phyloP scores from a whole-genome alignment of 2,113 vertebrate genomes.

The Cavia aperea region DNA sequence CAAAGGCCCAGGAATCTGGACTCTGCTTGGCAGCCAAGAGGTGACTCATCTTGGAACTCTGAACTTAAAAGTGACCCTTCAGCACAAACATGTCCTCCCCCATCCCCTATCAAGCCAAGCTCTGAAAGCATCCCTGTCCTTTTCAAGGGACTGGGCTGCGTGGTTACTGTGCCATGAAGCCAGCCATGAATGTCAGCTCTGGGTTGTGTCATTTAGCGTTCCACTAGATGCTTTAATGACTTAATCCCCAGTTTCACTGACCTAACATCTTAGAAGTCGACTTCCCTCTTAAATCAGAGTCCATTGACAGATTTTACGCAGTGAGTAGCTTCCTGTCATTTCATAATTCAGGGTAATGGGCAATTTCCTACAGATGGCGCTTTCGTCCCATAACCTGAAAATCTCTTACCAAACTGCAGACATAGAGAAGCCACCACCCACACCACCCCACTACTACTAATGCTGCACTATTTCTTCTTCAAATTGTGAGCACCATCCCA shows the following conservation, averaged over 20 bases:
- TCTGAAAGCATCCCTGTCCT: not conserved
- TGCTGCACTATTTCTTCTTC: not conserved
- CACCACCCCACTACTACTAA: not conserved
- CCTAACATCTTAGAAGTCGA: not conserved
- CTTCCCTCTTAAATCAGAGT: not conserved
- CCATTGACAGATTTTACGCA: not conserved
- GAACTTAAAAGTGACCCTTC: not conserved
- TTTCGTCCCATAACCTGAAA: not conserved
- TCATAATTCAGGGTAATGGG: not conserved
- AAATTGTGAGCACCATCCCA: not conserved
- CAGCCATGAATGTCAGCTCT: not conserved
- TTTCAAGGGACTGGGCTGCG: not conserved
- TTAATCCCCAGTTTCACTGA: not conserved
- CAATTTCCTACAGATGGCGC: not conserved
- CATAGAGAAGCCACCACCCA: not conserved
- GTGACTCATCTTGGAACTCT: conserved; percentile 1
- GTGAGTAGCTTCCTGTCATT: not conserved
- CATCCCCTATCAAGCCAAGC: not conserved
- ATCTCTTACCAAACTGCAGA: not conserved
- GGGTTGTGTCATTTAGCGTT: not conserved
- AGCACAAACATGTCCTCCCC: not conserved
- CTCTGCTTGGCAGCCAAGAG: not conserved
- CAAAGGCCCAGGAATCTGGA: not conserved
- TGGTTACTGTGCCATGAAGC: not conserved
- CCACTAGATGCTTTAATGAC: not conserved